These are phyloP conservation scores for Piprites chloris DNA, from an alignment of 2,113 vertebrate genomes.

Conservation along the genomic window DNA sequence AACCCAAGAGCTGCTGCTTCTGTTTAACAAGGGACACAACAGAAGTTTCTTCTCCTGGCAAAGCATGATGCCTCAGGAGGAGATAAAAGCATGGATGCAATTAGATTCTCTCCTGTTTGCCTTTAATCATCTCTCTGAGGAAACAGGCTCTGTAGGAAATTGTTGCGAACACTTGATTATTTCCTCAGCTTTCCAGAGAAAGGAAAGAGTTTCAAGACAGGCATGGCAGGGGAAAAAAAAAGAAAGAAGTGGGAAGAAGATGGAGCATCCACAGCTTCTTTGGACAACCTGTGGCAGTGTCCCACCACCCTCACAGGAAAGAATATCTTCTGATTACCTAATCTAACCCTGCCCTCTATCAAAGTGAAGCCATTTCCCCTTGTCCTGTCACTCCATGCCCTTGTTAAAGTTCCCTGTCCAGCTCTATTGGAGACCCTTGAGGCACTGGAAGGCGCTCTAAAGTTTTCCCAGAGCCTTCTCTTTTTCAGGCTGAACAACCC, in stretches of 20 bases:
- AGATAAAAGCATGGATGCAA: neutral
- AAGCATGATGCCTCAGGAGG: rapidly evolving
- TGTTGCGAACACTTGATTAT: neutral
- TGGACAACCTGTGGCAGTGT: neutral
- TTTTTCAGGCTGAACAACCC: neutral
- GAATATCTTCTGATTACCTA: neutral
- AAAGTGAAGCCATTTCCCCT: neutral
- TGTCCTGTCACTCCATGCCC: neutral
- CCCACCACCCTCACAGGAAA: neutral
- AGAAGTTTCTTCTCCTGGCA: neutral
- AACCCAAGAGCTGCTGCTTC: neutral
- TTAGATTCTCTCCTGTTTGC: neutral
- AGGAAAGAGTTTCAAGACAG: neutral
- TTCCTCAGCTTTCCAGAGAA: neutral
- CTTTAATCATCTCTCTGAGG: conserved; percentile 7
- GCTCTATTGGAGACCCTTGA: neutral
- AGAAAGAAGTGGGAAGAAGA: neutral
- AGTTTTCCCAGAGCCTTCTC: neutral
- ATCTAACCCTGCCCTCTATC: neutral
- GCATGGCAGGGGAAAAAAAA: neutral
- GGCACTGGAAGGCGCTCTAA: neutral
- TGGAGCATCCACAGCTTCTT: neutral
- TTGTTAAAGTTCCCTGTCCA: neutral
- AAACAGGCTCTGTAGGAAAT: neutral
- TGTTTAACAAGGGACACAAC: neutral